Conservation (phyloP, 1,140 invertebrate species). For the Drosophila ogumai region DNA sequence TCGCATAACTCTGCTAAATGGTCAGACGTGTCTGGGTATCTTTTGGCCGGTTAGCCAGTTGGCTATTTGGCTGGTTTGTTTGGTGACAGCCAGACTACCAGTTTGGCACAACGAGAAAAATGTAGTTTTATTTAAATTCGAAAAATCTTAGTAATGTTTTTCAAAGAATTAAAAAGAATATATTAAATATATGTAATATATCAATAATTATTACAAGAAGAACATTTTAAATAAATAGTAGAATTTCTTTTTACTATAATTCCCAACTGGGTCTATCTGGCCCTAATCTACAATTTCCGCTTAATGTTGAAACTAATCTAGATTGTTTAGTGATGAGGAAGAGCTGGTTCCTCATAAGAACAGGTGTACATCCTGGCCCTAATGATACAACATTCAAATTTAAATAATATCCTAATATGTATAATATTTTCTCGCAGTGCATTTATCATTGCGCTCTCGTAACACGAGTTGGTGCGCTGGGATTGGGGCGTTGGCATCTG, state of each 20-base stretch:
- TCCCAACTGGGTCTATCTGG: neutral
- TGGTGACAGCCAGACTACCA: constrained; percentile 43
- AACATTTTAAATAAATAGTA: neutral
- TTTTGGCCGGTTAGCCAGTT: constrained; percentile 28
- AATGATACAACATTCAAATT: neutral
- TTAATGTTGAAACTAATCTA: neutral
- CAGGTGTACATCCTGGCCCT: no score
- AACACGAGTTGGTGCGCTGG: constrained; percentile 33
- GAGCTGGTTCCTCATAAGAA: neutral
- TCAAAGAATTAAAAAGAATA: no score
- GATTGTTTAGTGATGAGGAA: neutral
- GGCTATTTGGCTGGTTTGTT: constrained; percentile 15
- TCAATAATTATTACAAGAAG: neutral
- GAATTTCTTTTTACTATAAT: neutral
- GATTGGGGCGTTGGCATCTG: constrained; percentile 64
- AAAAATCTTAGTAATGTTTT: neutral
- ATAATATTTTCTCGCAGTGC: neutral
- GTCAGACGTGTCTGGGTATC: constrained; percentile 54
- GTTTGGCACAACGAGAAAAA: constrained; percentile 14
- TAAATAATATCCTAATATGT: neutral
- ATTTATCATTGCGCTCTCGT: constrained; percentile 41
- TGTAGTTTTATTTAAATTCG: no score
- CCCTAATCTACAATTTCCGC: neutral
- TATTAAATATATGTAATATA: no score
- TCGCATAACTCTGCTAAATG: constrained; percentile 70